phyloP scores from a whole-genome alignment of 2,888 invertebrate species.

The Melanargia galathea region DNA sequence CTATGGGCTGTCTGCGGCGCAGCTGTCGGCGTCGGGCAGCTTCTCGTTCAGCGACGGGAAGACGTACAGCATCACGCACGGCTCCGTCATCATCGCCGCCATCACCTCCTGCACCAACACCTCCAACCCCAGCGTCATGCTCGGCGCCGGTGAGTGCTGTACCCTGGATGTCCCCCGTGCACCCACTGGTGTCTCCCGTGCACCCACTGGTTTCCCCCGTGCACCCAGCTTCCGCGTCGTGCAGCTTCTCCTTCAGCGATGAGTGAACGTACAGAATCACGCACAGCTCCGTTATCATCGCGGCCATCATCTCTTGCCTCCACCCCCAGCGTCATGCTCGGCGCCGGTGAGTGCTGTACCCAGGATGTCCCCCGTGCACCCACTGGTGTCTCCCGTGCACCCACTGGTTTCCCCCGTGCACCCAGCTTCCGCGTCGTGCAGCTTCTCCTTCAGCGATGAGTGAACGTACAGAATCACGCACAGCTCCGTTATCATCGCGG shows the following conservation, averaged over 20 bases:
- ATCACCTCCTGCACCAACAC: conserved; percentile 99
- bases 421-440: conserved; percentile 85
- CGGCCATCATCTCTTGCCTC: conserved; percentile 99
- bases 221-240: conserved; percentile 85
- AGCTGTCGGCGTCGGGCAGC: conserved; percentile 84
- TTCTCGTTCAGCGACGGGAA: conserved; percentile 91
- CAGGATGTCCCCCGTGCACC: no score
- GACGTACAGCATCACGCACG: conserved; percentile 89
- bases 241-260: conserved; percentile 89
- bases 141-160: conserved; percentile 89
- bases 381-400: no score
- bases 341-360: conserved; percentile 85
- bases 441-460: conserved; percentile 90
- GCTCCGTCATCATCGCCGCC: conserved; percentile 97
- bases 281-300: conserved; percentile 97
- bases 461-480: conserved; percentile 88
- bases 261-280: conserved; percentile 87
- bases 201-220: no score
- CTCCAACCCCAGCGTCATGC: conserved; percentile 98
- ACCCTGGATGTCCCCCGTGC: no score
- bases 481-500: conserved; percentile 97
- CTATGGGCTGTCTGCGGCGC: conserved; percentile 88
- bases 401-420: no score
- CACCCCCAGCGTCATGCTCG: conserved; percentile 99
- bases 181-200: background rate